A percentile compares a stretch with the other conserved stretches of the same genome.
These are phyloP conservation scores for Muraenolepis orangiensis DNA, from an alignment of 2,797 vertebrate species.

Conservation along the genomic window DNA sequence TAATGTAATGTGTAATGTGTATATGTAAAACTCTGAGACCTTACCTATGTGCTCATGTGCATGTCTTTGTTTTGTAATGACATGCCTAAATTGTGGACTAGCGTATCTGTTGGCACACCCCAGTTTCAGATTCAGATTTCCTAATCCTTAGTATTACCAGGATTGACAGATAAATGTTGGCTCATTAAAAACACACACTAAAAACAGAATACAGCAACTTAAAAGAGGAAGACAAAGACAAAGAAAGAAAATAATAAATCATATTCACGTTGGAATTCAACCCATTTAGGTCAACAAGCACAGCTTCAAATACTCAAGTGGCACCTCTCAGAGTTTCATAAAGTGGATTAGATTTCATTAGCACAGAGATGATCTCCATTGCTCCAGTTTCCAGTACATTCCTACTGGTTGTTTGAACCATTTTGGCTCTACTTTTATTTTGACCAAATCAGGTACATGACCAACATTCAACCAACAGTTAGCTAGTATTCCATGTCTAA, in stretches of 20 bases:
- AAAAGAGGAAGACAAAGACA: too few species aligned
- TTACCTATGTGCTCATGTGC: background rate
- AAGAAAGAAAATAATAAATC: too few species aligned
- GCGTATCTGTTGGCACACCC: background rate
- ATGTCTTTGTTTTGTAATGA: background rate
- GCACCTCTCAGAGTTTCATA: conserved; percentile 19
- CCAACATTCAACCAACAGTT: background rate
- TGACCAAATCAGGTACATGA: background rate
- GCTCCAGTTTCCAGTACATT: conserved; percentile 11
- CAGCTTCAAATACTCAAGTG: conserved; percentile 15
- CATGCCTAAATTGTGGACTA: background rate
- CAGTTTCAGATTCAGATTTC: conserved; percentile 15
- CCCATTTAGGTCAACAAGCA: background rate
- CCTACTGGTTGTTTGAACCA: conserved; percentile 28
- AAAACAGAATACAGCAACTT: background rate
- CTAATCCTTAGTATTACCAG: background rate
- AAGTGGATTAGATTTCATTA: conserved; percentile 21
- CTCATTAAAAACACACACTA: background rate
- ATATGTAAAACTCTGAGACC: background rate
- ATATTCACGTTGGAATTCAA: too few species aligned
- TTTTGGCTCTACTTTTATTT: conserved; percentile 1
- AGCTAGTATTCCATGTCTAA: background rate
- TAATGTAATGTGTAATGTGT: background rate
- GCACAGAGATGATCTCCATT: conserved; percentile 21
- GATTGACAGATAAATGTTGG: background rate